Evolutionary conservation across 2,888 invertebrate genomes (phyloP).

Genomic region (Nemapogon koenigi): DNA sequence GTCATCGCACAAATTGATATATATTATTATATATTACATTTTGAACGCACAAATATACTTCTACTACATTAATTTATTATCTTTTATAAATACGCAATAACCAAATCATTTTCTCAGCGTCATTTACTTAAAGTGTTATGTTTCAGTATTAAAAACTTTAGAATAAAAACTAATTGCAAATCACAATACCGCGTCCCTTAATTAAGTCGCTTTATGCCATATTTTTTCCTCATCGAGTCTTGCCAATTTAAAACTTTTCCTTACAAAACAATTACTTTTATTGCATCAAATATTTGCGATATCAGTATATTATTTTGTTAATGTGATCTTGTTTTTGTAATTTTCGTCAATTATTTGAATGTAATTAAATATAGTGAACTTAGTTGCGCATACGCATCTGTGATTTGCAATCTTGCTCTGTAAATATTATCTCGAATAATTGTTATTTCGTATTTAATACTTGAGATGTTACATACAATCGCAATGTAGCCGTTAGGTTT

Average conservation of each 20-base stretch:
- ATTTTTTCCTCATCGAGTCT: too few species aligned
- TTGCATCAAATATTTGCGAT: too few species aligned
- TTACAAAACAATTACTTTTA: too few species aligned
- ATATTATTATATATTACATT: too few species aligned
- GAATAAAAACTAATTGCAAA: neutral
- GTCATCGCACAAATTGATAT: too few species aligned
- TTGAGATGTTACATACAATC: conserved; percentile 37
- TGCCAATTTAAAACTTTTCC: too few species aligned
- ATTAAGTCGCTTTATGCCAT: too few species aligned
- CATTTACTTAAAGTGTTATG: neutral
- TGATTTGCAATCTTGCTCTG: conserved; percentile 58
- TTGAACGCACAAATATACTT: too few species aligned
- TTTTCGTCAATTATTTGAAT: neutral
- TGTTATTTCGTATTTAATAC: conserved; percentile 55
- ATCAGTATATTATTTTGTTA: too few species aligned
- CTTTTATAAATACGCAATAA: too few species aligned
- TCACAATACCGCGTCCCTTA: conserved; percentile 2
- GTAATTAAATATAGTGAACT: conserved; percentile 25
- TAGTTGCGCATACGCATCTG: conserved; percentile 45
- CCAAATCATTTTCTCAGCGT: neutral
- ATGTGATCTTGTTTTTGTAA: too few species aligned
- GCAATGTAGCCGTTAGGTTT: conserved; percentile 39
- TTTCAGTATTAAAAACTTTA: conserved; percentile 3
- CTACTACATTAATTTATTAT: too few species aligned
- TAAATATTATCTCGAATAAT: conserved; percentile 56